Base-by-base conservation (phyloP, 2,888 invertebrate genomes). In the Drosophila picticornis region DNA sequence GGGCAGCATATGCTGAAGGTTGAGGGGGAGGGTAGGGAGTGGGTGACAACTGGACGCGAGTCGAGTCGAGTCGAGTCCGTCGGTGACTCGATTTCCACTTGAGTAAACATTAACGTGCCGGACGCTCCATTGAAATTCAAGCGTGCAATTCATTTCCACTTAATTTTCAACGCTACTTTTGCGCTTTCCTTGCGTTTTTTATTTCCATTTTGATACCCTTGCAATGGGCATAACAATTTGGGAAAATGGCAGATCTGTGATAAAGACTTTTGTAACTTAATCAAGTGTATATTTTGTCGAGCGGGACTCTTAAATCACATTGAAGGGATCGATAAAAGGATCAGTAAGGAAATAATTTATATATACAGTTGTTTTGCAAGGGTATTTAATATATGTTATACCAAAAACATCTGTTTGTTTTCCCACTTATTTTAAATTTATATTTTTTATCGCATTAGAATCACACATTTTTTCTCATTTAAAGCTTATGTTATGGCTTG, bases 141-240 rank as follows among this genome's bases (percentile, higher is more conserved):
- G 91, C 88, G 90, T 81, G 82, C 90, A 90, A 90, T 91, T 91
- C 89, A 88, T 87, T 89, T 86, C 88, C 91, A 90, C 91, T 90
- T 90, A 89, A 90, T 91, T 91, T 88, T 86, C 85, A 89, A 82
- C 88, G 84, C 79, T 84, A 55, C 73, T 75, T 59, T 67, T 60
- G 36, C 65, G 60, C 55, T 75, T 65, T 75, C 67, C 70, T 68
- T 64, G 50, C 56, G 52, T 29, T 65, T 72, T n/a, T 46, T 50
- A 38, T 55, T 52, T 29, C 34, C 34, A 71, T 53, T 61, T 29
- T 38, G 36, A 48, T 50, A 48, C 56, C 34, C 22, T 22, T 25
- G 25, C 4, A 11, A 7, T 11, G 34, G 43, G 43, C 51, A 67
- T 36, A 11, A 5, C 32, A 34, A 27, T 19, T 48, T 7, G 2